phyloP scores from a whole-genome alignment of 2,113 vertebrate genomes.

The Lasiurus cinereus region DNA sequence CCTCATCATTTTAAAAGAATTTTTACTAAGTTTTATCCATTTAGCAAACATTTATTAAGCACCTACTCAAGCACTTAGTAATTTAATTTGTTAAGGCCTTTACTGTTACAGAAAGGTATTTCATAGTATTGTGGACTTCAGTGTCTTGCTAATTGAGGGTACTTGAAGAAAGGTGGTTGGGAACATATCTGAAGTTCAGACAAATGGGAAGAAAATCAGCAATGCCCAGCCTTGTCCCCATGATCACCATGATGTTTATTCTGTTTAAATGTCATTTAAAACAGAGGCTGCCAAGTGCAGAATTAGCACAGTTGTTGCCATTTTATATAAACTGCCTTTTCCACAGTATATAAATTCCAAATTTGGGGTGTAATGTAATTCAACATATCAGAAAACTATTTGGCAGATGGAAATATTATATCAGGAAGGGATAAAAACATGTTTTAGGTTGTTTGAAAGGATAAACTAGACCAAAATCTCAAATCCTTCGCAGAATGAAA shows the following conservation, averaged over 20 bases:
- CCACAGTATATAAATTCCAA: conserved; percentile 52
- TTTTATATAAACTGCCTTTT: conserved; percentile 53
- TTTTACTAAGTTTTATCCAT: neutral
- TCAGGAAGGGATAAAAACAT: neutral
- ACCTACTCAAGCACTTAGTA: neutral
- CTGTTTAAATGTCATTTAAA: conserved; percentile 24
- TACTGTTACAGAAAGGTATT: neutral
- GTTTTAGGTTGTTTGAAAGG: conserved; percentile 30
- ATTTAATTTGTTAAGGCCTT: neutral
- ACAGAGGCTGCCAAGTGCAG: neutral
- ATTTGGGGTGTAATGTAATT: conserved; percentile 69
- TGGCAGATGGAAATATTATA: conserved; percentile 54
- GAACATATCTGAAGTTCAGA: neutral
- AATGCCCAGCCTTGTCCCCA: neutral
- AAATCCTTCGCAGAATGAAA: neutral
- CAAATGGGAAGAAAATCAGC: neutral
- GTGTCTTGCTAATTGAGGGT: neutral
- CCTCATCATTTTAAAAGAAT: neutral
- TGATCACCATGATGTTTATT: neutral
- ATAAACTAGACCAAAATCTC: conserved; percentile 27
- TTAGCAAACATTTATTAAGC: neutral
- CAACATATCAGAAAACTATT: conserved; percentile 55
- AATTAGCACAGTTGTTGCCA: conserved; percentile 65
- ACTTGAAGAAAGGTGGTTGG: neutral
- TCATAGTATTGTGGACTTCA: neutral